Evolutionary conservation across 1,140 invertebrate genomes (phyloP), one percentile per base, ranked within the genome.

Genomic region (Riptortus pedestris): DNA sequence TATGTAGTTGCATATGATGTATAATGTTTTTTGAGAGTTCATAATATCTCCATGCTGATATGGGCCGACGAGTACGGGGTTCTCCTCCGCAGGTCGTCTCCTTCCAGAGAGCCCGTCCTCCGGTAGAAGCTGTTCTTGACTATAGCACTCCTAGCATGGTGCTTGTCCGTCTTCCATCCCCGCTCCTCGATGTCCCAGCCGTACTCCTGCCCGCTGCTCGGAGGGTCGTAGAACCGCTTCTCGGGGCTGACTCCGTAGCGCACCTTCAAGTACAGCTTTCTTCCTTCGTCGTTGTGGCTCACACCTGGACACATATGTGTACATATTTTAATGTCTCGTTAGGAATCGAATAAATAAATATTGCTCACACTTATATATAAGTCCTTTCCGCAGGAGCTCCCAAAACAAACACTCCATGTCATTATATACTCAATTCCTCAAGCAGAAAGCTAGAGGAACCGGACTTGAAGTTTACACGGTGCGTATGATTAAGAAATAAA

Each of bases 81-180:
- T 2, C 57, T 27, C 31, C 31, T 59, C 57, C n/a, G 12, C 4
- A 38, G 57, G 28, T 31, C 28, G 18, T 59, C 57, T n/a, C 3
- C 1, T 29, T 59, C 31, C 12, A 59, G 9, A 2, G 57, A 26
- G n/a, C 57, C 61, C 12, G 28, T 38, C 20, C 62, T 12, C 27
- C 62, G 55, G 62, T 63, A 63, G 45, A 63, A 63, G 20, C 43
- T 51, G 16, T 38, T 28, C n/a, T 43, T 33, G n/a, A 63, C 45
- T 7, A 63, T 33, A 18, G 51, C 16, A 12, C 22, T 24, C 9
- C 31, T 55, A 7, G 14, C 11, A 27, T 29, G 31, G 7, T 63
- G 48, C 33, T 63, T 63, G 14, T 31, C 26, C n/a, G 62, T 28
- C 2, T 29, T 20, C 52, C 27, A 45, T 16, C 16, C 28, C n/a